phyloP scores from a whole-genome alignment of 2,888 invertebrate species.

The Capitulum mitella region DNA sequence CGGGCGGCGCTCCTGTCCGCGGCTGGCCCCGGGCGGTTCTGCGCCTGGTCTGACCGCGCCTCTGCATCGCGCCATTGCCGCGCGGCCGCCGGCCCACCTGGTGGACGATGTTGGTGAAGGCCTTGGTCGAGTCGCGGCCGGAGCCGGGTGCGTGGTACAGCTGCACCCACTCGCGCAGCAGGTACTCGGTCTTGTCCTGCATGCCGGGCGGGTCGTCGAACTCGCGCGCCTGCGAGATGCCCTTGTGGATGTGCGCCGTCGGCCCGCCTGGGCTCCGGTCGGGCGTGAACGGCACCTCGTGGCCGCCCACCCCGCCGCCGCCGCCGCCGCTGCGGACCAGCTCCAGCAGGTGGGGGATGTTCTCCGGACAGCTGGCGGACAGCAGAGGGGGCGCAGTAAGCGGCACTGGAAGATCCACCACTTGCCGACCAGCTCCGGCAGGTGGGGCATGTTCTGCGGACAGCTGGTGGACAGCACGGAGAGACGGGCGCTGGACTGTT shows the following conservation, averaged over 20 bases:
- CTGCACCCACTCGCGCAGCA: conserved; percentile 89
- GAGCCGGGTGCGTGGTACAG: conserved; percentile 71
- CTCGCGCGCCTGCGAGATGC: conserved; percentile 76
- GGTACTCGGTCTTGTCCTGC: conserved; percentile 86
- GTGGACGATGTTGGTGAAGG: conserved; percentile 87
- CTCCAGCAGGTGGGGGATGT: conserved; percentile 16
- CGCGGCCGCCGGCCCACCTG: no score
- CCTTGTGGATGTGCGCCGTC: conserved; percentile 84
- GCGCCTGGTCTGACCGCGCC: no score
- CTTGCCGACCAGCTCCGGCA: conserved; percentile 25
- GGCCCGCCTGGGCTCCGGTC: conserved; percentile 49
- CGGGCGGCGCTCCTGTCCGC: no score
- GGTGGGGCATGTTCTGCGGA: neutral
- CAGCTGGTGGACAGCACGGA: no score
- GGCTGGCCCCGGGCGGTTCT: no score
- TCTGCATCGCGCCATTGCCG: no score
- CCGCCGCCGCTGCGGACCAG: conserved; percentile 28
- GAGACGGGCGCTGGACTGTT: no score
- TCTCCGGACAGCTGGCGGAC: conserved; percentile 29
- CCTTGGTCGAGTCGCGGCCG: conserved; percentile 77
- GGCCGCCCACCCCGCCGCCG: conserved; percentile 13
- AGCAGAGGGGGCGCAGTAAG: neutral
- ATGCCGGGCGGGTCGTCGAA: conserved; percentile 89
- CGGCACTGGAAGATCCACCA: no score
- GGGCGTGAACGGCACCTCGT: conserved; percentile 3